Conservation (phyloP, 2,113 vertebrate genomes). For the Ardeotis arabs region DNA sequence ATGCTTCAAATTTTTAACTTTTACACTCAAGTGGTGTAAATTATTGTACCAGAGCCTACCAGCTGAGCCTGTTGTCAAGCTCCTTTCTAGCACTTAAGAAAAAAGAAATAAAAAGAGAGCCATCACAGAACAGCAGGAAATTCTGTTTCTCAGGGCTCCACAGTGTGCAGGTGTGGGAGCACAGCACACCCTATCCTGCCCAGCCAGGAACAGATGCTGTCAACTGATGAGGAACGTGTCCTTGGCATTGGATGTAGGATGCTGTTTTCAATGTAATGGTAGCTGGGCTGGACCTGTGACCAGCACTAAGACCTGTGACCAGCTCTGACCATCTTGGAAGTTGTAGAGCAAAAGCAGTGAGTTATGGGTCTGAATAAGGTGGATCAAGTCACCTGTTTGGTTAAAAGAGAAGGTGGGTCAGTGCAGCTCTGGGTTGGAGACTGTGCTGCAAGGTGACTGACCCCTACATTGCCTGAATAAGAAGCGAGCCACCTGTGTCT, state of each 20-base stretch:
- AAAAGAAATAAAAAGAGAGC: neutral
- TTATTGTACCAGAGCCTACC: neutral
- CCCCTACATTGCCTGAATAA: neutral
- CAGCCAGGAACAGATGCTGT: neutral
- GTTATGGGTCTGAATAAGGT: neutral
- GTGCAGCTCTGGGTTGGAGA: neutral
- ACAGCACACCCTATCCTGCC: neutral
- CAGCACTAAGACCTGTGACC: neutral
- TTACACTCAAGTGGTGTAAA: neutral
- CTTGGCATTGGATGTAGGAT: neutral
- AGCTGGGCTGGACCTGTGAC: neutral
- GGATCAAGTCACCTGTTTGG: neutral
- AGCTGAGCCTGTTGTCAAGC: neutral
- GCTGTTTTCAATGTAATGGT: neutral
- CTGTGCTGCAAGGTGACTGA: neutral
- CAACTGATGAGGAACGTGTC: neutral
- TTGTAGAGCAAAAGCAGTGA: neutral
- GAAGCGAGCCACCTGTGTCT: neutral
- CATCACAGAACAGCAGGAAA: neutral
- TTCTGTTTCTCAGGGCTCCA: neutral
- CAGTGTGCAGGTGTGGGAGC: neutral
- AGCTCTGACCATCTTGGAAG: neutral
- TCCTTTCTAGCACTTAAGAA: neutral
- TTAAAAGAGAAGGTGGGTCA: neutral
- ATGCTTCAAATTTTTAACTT: conserved; percentile 4